These are phyloP conservation scores for Lordiphosa andalusiaca DNA, from an alignment of 2,888 invertebrate species.

Conservation along the genomic window DNA sequence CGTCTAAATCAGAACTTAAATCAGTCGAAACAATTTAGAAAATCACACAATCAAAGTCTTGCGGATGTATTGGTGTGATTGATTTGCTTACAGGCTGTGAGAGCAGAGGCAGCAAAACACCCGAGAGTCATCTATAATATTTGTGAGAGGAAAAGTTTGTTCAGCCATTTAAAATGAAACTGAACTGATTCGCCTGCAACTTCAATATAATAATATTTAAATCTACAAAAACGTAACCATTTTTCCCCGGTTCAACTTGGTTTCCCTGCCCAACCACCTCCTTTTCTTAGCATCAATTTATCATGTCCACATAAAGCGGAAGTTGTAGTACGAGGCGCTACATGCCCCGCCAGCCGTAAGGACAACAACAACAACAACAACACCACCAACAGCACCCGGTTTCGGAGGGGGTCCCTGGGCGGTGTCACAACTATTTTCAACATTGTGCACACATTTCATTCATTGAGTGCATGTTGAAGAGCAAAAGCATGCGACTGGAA, in stretches of 20 bases:
- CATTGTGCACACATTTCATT: constrained; percentile 72
- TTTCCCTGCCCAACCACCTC: no score
- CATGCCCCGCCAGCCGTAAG: constrained; percentile 51
- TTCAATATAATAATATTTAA: constrained; percentile 1
- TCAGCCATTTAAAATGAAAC: no score
- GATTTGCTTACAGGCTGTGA: no score
- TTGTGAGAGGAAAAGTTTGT: no score
- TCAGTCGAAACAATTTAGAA: no score
- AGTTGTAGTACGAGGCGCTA: constrained; percentile 53
- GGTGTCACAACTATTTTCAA: constrained; percentile 68
- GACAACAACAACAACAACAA: constrained; percentile 45
- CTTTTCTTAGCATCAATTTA: constrained; percentile 56
- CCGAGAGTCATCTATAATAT: no score
- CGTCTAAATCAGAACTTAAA: no score
- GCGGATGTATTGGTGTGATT: no score
- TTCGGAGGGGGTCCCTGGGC: constrained; percentile 1
- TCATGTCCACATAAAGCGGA: constrained; percentile 71
- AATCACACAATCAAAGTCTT: no score
- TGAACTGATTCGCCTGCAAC: no score
- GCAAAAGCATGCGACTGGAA: constrained; percentile 1
- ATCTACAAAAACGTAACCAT: neutral
- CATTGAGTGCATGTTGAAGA: constrained; percentile 65
- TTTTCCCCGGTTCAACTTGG: no score
- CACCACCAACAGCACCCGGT: constrained; percentile 11
- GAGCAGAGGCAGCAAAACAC: no score